Evolutionary conservation across 1,140 invertebrate genomes (phyloP).

Genomic region (Plutomurus gul): DNA sequence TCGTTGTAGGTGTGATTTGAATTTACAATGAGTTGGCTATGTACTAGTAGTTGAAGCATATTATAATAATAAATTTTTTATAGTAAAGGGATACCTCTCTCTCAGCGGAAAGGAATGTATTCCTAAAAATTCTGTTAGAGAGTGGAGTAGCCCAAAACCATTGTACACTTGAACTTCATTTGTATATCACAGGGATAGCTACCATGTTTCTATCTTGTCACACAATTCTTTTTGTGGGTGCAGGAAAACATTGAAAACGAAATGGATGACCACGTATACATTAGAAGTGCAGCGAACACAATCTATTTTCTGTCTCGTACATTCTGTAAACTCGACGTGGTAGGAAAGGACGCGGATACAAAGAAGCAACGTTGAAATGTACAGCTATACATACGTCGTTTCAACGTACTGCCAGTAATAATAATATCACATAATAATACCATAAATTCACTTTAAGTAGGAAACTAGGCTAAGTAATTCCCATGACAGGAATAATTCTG

Average conservation of each 20-base stretch:
- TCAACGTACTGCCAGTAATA: not conserved
- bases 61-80: not conserved
- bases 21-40: not conserved
- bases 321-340: no score
- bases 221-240: no score
- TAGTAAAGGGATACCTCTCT: no score
- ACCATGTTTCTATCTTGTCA: no score
- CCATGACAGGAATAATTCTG: not conserved
- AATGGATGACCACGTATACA: no score
- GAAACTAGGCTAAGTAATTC: slow-evolving; percentile 17
- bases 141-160: not conserved
- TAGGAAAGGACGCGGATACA: no score
- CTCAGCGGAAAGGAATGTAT: slow-evolving; percentile 8
- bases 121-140: not conserved
- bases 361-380: no score
- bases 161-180: not conserved
- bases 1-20: not conserved
- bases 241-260: no score
- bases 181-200: no score
- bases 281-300: no score
- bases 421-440: slow-evolving; percentile 12
- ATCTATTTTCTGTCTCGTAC: no score
- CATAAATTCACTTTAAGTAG: slow-evolving; percentile 17
- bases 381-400: no score
- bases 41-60: not conserved